Conservation (phyloP, 2,797 vertebrate genomes). For the Spinus olivaceus region DNA sequence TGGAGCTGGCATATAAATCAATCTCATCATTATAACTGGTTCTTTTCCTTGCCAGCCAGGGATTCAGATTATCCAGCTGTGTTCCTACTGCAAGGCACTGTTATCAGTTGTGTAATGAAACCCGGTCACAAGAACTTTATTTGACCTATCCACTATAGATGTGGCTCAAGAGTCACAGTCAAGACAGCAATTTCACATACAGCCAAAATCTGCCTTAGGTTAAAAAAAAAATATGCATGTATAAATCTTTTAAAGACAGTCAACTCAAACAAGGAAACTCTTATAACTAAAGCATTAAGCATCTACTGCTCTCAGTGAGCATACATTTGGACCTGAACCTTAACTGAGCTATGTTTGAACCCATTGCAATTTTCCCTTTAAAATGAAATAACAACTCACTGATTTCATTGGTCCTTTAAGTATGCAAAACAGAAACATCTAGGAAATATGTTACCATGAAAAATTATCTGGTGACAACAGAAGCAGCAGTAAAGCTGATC, state of each 20-base stretch:
- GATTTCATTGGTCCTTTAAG: not conserved
- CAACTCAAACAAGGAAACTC: not conserved
- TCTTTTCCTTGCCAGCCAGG: not conserved
- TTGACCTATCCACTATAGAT: not conserved
- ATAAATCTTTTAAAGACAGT: not conserved
- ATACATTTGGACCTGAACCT: not conserved
- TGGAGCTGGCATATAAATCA: not conserved
- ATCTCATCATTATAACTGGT: not conserved
- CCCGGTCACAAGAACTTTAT: not conserved
- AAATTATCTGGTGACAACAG: not conserved
- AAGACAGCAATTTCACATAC: not conserved
- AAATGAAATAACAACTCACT: not conserved
- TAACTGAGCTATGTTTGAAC: not conserved
- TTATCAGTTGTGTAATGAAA: conserved; percentile 22
- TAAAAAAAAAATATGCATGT: not conserved
- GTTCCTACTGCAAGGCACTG: not conserved
- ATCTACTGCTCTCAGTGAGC: not conserved
- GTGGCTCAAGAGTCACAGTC: not conserved
- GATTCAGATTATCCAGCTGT: not conserved
- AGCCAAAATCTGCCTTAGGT: not conserved
- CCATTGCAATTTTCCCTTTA: not conserved
- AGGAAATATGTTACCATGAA: not conserved
- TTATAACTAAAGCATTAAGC: not conserved
- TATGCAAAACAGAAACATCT: not conserved
- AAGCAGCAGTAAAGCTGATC: not conserved